Base-by-base conservation (phyloP, 2,113 vertebrate species). In the Pungitius pungitius region DNA sequence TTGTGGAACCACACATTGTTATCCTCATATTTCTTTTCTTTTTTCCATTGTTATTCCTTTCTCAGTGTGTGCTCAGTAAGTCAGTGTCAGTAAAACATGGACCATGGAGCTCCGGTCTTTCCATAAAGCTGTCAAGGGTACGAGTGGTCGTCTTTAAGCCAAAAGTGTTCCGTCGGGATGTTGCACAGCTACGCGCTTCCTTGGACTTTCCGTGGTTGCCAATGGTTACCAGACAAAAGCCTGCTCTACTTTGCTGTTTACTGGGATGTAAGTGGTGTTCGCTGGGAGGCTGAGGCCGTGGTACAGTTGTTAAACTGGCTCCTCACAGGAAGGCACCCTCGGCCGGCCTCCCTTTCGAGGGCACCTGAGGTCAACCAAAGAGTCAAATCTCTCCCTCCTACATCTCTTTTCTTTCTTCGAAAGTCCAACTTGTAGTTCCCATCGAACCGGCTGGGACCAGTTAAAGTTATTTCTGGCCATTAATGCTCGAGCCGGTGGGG, bases 291-390 rank as follows among this genome's bases (percentile, higher is more conserved):
- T 30, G 24, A 61, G n/a, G n/a, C 49, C 59, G 22, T 35, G 47
- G 57, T 33, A 82, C 63, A 45, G 24, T n/a, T 20, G 52, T 30
- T 84, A 69, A 74, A 69, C 42, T 77, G 57, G 55, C 52, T 45
- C 43, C 30, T 75, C 45, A 69, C 62, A 68, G 75, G 67, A 61
- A 77, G 59, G 67, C 70, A 85, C 70, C 49, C 61, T 67, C 58
- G 61, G 81, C 67, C 75, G 73, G 42, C 45, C 20, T 12, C 58
- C 51, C 67, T 52, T 58, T 45, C n/a, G 37, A 81, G 68, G 69
- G 39, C 56, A 83, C 30, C 49, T 35, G 73, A 83, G 86, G 83
- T 87, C 73, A 88, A 72, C 18, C 55, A 27, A 82, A 66, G 63
- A 73, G 70, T 80, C 65, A 64, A 30, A 30, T 30, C 30, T 5